Percentiles rank a stretch among this genome's conserved stretches.
Evolutionary conservation across 35 echinoderm and acorn worm genomes (phyloP).

Genomic region (Heliocidaris erythrogramma): DNA sequence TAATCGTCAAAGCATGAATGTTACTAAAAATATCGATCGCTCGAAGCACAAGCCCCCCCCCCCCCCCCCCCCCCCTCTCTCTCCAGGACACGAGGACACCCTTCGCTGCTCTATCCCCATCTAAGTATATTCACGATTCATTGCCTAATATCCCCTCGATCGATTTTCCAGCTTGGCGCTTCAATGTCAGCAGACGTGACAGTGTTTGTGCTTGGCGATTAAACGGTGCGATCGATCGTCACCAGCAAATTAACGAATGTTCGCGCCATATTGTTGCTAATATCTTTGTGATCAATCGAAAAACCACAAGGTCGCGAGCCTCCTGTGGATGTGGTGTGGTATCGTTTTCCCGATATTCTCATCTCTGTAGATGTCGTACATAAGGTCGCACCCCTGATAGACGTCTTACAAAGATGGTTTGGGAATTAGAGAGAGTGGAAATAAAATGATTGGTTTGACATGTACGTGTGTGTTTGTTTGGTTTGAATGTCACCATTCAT

Average conservation of each 20-base stretch:
- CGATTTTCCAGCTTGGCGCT: background rate
- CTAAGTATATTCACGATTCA: background rate
- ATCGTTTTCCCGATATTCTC: background rate
- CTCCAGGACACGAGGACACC: background rate
- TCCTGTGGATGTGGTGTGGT: background rate
- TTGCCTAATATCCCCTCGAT: background rate
- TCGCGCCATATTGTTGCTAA: constrained; percentile 10
- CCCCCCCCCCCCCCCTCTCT: background rate
- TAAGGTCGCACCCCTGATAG: background rate
- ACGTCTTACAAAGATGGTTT: background rate
- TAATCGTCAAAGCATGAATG: background rate
- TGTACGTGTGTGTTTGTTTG: background rate
- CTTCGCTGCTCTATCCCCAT: background rate
- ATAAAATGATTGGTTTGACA: background rate
- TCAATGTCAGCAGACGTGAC: background rate
- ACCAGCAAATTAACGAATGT: constrained; percentile 17
- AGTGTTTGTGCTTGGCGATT: background rate
- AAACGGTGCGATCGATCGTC: background rate
- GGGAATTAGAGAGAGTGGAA: background rate
- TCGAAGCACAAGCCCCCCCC: too few relatives aligned
- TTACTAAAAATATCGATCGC: too few relatives aligned
- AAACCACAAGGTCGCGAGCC: background rate
- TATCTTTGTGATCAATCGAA: background rate
- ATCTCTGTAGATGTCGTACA: background rate
- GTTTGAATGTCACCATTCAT: background rate